Percentiles rank a stretch among this genome's conserved stretches.
Conservation (phyloP, 1,140 invertebrate species). For the Monomorium pharaonis region DNA sequence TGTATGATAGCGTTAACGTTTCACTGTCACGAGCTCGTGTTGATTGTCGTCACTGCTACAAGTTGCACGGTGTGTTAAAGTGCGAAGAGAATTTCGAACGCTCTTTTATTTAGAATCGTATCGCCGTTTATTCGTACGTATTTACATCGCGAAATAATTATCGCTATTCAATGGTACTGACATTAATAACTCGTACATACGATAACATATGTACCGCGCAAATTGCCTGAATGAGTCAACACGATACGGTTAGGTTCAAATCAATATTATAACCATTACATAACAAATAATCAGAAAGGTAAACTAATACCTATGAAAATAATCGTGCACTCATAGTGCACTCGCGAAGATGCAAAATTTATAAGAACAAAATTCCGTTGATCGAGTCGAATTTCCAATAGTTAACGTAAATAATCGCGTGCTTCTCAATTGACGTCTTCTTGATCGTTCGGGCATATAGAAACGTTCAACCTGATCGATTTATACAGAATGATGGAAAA, state of each 20-base stretch:
- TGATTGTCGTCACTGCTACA: conserved; percentile 65
- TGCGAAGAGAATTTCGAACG: conserved; percentile 55
- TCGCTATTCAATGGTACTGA: not conserved
- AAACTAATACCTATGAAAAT: not conserved
- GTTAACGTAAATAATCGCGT: conserved; percentile 42
- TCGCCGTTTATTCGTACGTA: not conserved
- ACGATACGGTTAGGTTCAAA: not conserved
- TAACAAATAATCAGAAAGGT: conserved; percentile 26
- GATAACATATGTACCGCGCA: not conserved
- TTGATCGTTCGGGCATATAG: conserved; percentile 3
- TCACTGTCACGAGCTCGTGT: conserved; percentile 61
- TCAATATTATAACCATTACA: not conserved
- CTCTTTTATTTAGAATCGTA: not conserved
- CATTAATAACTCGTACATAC: conserved; percentile 18
- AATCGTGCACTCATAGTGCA: not conserved
- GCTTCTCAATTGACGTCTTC: conserved; percentile 51
- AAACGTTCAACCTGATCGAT: conserved; percentile 46
- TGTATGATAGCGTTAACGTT: conserved; percentile 42
- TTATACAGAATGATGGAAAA: conserved; percentile 69
- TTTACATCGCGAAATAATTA: conserved; percentile 10
- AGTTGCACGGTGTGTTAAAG: conserved; percentile 67
- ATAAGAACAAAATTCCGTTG: not conserved
- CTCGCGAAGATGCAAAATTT: not conserved
- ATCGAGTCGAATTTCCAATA: not conserved
- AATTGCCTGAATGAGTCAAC: conserved; percentile 21